Evolutionary conservation across 2,797 vertebrate species (phyloP), one percentile per base, ranked within the genome.

Genomic region (Chiropotes sagulatus): DNA sequence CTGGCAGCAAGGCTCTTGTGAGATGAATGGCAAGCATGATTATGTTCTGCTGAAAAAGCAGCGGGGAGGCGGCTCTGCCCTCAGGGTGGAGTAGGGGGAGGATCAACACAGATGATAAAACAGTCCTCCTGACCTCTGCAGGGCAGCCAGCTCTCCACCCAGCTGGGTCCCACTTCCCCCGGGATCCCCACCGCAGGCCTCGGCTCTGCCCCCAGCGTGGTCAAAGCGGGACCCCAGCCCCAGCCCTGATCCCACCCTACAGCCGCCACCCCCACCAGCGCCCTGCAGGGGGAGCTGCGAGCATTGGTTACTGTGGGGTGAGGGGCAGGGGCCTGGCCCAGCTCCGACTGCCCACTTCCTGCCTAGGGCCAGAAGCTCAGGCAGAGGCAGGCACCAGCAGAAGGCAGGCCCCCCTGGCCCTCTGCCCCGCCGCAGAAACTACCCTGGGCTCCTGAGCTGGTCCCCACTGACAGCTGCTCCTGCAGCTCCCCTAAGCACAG

Each of bases 161-260:
- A 80, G 75, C 20, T 50, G 2, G 58, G 24, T 7, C 54, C 39
- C 22, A 11, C 46, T 54, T 39, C 14, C 24, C 52, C 9, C 1
- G 24, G 14, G 61, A 24, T 24, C 30, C 28, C 24, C 15, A 17
- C 50, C 1, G 2, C 48, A 1, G 20, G 48, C 28, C 30, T 30
- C 36, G n/a, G 44, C 33, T 28, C 10, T 0, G 1, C 50, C n/a
- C 15, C 4, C 30, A 72, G 91, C 14, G 28, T 12, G 1, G 46
- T 13, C 46, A 44, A 0, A 12, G 13, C 24, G 41, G 41, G 5
- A 19, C 64, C 82, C 26, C 0, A 2, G 33, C 7, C 39, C 61
- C 4, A 0, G 12, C n/a, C 24, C 30, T 24, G 8, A 19, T 1
- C 7, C 5, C n/a, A 39, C 50, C n/a, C 24, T 12, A 20, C 14